A percentile compares a stretch with the other conserved stretches of the same genome.
Evolutionary conservation across 2,797 vertebrate genomes (phyloP).

Genomic region (Manis pentadactyla): DNA sequence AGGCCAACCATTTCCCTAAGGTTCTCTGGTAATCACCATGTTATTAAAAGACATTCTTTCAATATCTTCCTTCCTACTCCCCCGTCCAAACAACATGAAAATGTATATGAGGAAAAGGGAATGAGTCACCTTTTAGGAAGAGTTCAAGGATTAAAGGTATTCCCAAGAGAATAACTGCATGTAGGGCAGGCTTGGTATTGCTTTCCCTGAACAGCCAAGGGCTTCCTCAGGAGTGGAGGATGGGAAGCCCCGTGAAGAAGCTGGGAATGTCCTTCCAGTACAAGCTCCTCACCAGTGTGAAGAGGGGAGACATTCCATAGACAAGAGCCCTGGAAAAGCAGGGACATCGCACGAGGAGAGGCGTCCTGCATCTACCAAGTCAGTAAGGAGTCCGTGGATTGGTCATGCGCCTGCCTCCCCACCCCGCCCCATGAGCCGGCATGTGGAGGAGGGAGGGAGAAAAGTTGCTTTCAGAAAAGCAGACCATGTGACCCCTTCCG

Average conservation of each 20-base stretch:
- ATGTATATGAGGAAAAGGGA: neutral
- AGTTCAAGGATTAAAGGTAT: neutral
- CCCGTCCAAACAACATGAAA: neutral
- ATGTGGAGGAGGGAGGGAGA: neutral
- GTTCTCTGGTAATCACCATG: neutral
- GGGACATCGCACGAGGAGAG: too few species aligned
- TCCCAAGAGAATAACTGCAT: neutral
- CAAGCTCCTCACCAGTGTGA: neutral
- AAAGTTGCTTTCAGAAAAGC: neutral
- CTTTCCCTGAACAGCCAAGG: neutral
- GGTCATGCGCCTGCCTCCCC: neutral
- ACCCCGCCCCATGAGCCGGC: too few species aligned
- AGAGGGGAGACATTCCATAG: neutral
- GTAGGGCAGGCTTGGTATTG: neutral
- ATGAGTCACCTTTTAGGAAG: neutral
- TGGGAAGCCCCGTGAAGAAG: neutral
- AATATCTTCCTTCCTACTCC: neutral
- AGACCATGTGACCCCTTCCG: fast-evolving
- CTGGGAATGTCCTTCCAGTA: too few species aligned
- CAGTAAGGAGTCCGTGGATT: neutral
- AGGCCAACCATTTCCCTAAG: neutral
- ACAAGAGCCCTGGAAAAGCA: neutral
- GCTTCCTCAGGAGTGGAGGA: neutral
- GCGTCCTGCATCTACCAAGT: fast-evolving
- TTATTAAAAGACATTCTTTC: neutral